phyloP scores from a whole-genome alignment of 2,113 vertebrate genomes.

The Macaca nemestrina region DNA sequence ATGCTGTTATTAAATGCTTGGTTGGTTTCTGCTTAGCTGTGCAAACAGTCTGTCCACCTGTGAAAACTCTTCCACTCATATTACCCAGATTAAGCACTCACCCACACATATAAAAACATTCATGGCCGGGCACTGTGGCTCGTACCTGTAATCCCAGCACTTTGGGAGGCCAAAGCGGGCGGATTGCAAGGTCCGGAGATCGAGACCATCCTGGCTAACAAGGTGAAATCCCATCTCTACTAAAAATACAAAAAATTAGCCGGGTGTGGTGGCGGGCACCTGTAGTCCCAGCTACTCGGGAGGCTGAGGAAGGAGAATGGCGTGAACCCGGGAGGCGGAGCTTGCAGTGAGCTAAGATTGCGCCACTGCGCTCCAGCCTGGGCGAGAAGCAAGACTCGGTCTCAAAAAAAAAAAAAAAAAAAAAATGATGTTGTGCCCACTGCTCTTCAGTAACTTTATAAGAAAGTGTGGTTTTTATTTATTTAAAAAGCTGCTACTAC shows the following conservation, averaged over 20 bases:
- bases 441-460: neutral
- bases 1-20: neutral
- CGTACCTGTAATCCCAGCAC: too few species aligned
- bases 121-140: neutral
- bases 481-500: neutral
- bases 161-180: too few species aligned
- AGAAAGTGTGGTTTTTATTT: neutral
- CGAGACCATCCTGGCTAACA: too few species aligned
- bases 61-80: neutral
- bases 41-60: neutral
- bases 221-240: too few species aligned
- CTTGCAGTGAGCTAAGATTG: fast-evolving
- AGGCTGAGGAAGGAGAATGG: too few species aligned
- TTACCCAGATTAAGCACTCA: too few species aligned
- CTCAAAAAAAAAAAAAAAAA: too few species aligned
- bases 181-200: too few species aligned
- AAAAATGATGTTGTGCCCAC: neutral
- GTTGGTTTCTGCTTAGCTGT: neutral
- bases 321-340: fast-evolving
- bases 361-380: too few species aligned
- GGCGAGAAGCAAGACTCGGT: too few species aligned
- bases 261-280: fast-evolving
- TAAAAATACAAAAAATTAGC: too few species aligned
- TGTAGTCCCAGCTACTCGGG: too few species aligned
- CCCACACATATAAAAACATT: neutral